These are phyloP conservation scores for Drosophila virilis DNA, from an alignment of 1,140 invertebrate species.

Conservation along the genomic window DNA sequence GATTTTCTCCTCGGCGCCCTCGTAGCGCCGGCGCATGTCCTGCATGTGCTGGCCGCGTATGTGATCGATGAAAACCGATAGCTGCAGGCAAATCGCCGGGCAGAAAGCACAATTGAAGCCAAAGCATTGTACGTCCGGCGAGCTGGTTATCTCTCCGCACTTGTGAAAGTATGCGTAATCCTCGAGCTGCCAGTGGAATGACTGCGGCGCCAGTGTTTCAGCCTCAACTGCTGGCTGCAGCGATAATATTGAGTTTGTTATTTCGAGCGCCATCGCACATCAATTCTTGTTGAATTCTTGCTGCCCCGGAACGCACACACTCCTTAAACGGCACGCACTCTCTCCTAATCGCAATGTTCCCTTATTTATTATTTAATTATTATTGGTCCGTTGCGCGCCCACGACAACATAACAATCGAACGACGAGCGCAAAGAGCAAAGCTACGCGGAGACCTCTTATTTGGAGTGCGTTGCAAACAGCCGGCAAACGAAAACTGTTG, in stretches of 20 bases:
- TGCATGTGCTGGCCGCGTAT: conserved; percentile 69
- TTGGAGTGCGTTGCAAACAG: conserved; percentile 46
- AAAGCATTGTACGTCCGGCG: conserved; percentile 74
- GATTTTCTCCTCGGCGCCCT: conserved; percentile 40
- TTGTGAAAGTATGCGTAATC: conserved; percentile 75
- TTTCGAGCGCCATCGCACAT: conserved; percentile 42
- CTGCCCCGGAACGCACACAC: conserved; percentile 2
- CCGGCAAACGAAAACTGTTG: conserved; percentile 53
- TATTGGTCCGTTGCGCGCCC: conserved; percentile 29
- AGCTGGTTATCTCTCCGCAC: conserved; percentile 78
- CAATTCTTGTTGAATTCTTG: background rate
- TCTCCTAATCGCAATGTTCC: background rate
- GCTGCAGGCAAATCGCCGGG: conserved; percentile 76
- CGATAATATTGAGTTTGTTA: conserved; percentile 54
- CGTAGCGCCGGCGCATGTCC: conserved; percentile 67
- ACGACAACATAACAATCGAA: conserved; percentile 20
- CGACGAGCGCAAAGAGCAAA: conserved; percentile 24
- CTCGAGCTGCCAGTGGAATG: conserved; percentile 67
- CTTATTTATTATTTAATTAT: conserved; percentile 24
- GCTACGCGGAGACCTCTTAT: conserved; percentile 23
- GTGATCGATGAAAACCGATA: conserved; percentile 75
- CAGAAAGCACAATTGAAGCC: conserved; percentile 80
- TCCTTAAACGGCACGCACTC: conserved; percentile 15
- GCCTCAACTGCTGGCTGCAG: conserved; percentile 51
- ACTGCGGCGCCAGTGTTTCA: conserved; percentile 32